Evolutionary conservation across 2,888 invertebrate genomes (phyloP), one percentile per base, ranked within the genome.

Genomic region (Fragum whitleyi): DNA sequence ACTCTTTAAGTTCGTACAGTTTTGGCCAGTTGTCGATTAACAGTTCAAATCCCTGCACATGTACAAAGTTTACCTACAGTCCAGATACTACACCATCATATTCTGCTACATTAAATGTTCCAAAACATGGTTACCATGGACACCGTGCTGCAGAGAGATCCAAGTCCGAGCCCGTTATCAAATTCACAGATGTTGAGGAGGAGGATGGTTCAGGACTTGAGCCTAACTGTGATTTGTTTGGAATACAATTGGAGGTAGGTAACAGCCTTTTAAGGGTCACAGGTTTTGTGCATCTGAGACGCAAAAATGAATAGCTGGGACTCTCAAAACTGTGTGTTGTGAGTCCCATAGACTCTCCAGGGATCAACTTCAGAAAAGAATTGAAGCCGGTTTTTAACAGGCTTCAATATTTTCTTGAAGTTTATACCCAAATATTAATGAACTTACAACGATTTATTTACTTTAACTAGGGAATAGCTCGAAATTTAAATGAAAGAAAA

Each of bases 161-260:
- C 26, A 67, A 76, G 28, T 83, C 83, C 16, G 83, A 79, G 7
- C 83, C 83, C 11, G 73, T 61, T 14, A 77, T 79, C 7, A 55
- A 74, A 51, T n/a, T 71, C 7, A 70, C 71, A 3, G 83, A 83
- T 51, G 61, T 57, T 3, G 79, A 69, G 36, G 82, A 79, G 9
- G 67, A 75, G 19, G 75, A 78, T 14, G 68, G 36, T 26, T 21
- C 69, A 19, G 82, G 83, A 36, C 79, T 78, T 53, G 88, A 88
- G 75, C 81, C 85, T 55, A 86, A 79, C 68, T 77, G 82, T 55
- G 89, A 89, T 65, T 77, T 89, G 42, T 90, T 90, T 76, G 87
- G 90, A 36, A 81, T 90, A 53, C 90, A 90, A 73, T 77, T 90
- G 26, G 90, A 90, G 88, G 90, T 90, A 85, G 21, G 26, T 19